Percentiles rank a stretch among this genome's conserved stretches.
phyloP scores from a whole-genome alignment of 2,113 vertebrate species.

The Diadophis punctatus region DNA sequence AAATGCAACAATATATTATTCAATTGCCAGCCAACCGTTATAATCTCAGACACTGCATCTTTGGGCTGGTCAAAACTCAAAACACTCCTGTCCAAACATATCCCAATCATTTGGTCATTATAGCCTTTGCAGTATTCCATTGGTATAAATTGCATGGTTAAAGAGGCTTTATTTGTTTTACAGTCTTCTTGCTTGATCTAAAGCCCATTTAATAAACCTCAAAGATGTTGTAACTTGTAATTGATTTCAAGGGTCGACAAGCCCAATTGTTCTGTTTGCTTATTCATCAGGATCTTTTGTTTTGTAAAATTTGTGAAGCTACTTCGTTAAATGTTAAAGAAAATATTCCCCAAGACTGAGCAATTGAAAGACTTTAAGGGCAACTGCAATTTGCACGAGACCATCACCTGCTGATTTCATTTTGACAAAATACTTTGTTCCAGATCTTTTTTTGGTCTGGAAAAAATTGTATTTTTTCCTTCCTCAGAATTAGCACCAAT shows the following conservation, averaged over 20 bases:
- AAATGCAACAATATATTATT: background rate
- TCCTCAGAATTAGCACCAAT: slow-evolving; percentile 23
- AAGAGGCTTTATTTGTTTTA: slow-evolving; percentile 10
- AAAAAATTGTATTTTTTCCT: slow-evolving; percentile 40
- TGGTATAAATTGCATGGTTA: background rate
- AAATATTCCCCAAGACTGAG: slow-evolving; percentile 35
- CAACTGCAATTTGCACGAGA: slow-evolving; percentile 21
- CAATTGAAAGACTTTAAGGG: slow-evolving; percentile 15
- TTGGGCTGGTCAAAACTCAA: background rate
- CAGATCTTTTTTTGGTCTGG: slow-evolving; percentile 10
- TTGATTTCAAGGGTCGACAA: slow-evolving; percentile 25
- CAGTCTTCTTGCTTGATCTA: background rate
- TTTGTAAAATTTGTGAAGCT: slow-evolving; percentile 40
- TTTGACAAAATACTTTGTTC: slow-evolving; percentile 44
- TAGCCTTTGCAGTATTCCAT: background rate
- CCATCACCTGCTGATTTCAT: slow-evolving; percentile 55
- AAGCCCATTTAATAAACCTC: background rate
- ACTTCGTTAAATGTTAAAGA: slow-evolving; percentile 42
- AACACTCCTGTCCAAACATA: background rate
- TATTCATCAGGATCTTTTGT: slow-evolving; percentile 25
- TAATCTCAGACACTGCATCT: background rate
- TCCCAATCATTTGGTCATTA: background rate
- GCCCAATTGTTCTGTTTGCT: slow-evolving; percentile 50
- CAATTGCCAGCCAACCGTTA: background rate
- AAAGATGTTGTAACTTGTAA: slow-evolving; percentile 28